These are phyloP conservation scores for Solenopsis invicta DNA, from an alignment of 1,140 invertebrate genomes.

Conservation along the genomic window DNA sequence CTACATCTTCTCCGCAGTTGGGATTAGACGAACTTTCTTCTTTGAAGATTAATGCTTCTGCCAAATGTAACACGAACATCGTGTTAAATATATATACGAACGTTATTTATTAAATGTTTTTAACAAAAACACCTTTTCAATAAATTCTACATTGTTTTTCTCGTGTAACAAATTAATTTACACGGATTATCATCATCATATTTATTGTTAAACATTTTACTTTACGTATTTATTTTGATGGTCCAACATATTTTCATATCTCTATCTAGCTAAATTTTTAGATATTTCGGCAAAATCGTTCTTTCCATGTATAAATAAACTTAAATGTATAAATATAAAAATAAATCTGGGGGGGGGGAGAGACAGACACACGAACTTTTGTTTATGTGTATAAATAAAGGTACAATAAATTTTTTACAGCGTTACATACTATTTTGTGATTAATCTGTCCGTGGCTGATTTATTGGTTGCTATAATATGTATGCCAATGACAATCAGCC, in stretches of 20 bases:
- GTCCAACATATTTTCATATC: too few relatives aligned
- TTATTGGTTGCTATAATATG: constrained; percentile 94
- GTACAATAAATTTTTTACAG: constrained; percentile 88
- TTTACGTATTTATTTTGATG: too few relatives aligned
- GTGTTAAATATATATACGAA: neutral
- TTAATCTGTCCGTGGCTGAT: constrained; percentile 95
- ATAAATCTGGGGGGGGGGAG: too few relatives aligned
- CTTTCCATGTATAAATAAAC: too few relatives aligned
- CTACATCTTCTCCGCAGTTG: neutral
- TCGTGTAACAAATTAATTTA: too few relatives aligned
- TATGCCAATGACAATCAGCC: constrained; percentile 92
- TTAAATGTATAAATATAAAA: too few relatives aligned
- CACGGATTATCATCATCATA: too few relatives aligned
- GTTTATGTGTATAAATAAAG: neutral
- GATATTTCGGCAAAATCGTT: too few relatives aligned
- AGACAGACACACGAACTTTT: neutral
- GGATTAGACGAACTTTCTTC: neutral
- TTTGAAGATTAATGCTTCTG: constrained; percentile 7
- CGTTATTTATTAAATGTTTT: neutral
- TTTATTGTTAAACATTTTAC: too few relatives aligned
- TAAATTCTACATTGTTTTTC: too few relatives aligned
- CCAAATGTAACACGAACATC: neutral
- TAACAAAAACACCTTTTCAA: too few relatives aligned
- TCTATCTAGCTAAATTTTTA: too few relatives aligned
- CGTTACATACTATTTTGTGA: constrained; percentile 96